Evolutionary conservation across 2,797 vertebrate species (phyloP).

Genomic region (Odontamblyopus lacepedii): DNA sequence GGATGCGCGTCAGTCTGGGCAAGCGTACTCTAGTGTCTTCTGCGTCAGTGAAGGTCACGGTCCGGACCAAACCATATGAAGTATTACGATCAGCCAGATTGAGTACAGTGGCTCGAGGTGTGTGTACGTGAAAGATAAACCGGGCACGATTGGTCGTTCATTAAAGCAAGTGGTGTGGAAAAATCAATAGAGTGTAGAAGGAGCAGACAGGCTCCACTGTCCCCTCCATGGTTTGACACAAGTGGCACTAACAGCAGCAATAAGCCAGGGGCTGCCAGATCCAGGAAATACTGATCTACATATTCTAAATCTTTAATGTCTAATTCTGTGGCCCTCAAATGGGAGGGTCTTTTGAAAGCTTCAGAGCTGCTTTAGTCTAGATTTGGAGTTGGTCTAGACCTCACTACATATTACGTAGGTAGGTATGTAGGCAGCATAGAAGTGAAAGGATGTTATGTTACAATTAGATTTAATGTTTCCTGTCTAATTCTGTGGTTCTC

Average conservation of each 20-base stretch:
- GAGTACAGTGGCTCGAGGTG: conserved; percentile 23
- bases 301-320: neutral
- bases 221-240: conserved; percentile 42
- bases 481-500: neutral
- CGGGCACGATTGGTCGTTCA: conserved; percentile 58
- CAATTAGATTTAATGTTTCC: neutral
- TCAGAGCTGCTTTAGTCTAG: neutral
- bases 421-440: no score
- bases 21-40: conserved; percentile 20
- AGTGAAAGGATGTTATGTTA: neutral
- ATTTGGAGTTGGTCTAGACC: neutral
- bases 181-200: conserved; percentile 71
- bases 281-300: conserved; percentile 38
- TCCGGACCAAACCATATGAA: conserved; percentile 56
- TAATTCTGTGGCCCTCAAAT: neutral
- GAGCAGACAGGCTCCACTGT: conserved; percentile 59
- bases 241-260: conserved; percentile 45
- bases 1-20: conserved; percentile 31
- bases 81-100: conserved; percentile 58
- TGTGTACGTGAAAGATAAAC: conserved; percentile 55
- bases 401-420: neutral
- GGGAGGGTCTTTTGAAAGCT: neutral
- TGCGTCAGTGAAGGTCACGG: conserved; percentile 64
- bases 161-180: conserved; percentile 70
- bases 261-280: conserved; percentile 42